Base-by-base conservation (phyloP, 2,113 vertebrate species). In the Hippoglossus stenolepis region DNA sequence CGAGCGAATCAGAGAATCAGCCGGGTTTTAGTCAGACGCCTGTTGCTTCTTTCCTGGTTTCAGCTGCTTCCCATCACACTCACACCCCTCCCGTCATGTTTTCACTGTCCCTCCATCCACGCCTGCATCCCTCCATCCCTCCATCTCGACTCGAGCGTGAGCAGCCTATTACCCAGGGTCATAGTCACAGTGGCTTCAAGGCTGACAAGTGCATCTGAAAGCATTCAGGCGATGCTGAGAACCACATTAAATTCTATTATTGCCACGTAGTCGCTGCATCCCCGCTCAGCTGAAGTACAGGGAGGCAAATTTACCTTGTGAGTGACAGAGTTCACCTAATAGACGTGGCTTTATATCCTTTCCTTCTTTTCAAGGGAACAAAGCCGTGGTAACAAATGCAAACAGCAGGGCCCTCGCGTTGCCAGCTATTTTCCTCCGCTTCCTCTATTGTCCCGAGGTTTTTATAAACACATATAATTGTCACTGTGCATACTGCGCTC, bases 181-280 rank as follows among this genome's bases (percentile, higher is more conserved):
- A 92, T 93, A 87, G 93, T 91, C 84, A 85, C 91, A 87, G 78
- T 90, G 87, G 91, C 90, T 90, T 92, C 92, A 89, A 94, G 92
- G 90, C 93, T 91, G 92, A 90, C 89, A 85, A 90, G 90, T 85
- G 89, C 90, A 89, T 91, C 88, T 91, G 90, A 92, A 93, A 93
- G 93, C 92, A 93, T 93, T 94, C 92, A 92, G 92, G 86, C 88
- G 78, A 84, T 62, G 84, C 91, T 75, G 85, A 87, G 82, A 89
- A 91, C 76, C 90, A 91, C 83, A 94, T 93, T 90, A 92, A 93
- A 94, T 91, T 93, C 91, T 90, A 90, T 95, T 94, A 93, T 91
- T 84, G 81, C 82, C 31, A 63, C 88, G 78, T 89, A 90, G 90
- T 90, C 90, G 79, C 90, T 85, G 70, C 90, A 74, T 86, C 78